Percentiles rank a stretch among this genome's conserved stretches.
Conservation (phyloP, 2,888 invertebrate genomes). For the Drosophila stalkeri region DNA sequence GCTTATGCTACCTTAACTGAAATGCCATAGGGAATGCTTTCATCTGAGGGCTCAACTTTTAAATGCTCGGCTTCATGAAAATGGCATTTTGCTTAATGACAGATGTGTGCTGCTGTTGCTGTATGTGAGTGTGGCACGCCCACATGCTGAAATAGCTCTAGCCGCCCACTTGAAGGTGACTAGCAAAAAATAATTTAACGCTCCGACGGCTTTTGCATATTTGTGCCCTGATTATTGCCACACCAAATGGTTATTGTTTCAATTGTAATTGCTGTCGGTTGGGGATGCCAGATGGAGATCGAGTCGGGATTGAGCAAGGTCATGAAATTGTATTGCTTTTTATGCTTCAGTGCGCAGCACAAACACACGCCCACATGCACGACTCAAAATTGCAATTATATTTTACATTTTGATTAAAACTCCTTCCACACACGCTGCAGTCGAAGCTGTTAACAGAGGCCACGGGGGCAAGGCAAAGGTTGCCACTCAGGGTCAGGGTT, state of each 20-base stretch:
- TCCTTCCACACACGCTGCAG: constrained; percentile 1
- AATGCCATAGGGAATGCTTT: background rate
- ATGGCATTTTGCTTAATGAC: background rate
- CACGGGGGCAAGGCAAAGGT: constrained; percentile 36
- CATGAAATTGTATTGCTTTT: constrained; percentile 57
- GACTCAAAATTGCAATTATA: constrained; percentile 35
- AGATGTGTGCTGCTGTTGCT: background rate
- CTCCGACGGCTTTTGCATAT: constrained; percentile 51
- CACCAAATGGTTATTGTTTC: constrained; percentile 19
- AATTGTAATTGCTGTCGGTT: constrained; percentile 36
- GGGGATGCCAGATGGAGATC: background rate
- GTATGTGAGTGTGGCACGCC: background rate
- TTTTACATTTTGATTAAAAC: constrained; percentile 57
- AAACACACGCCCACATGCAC: constrained; percentile 13
- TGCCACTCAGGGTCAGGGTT: background rate
- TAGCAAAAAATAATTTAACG: constrained; percentile 61
- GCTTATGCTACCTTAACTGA: background rate
- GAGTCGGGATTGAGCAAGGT: background rate
- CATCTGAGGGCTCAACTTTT: background rate
- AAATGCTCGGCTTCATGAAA: background rate
- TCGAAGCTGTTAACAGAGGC: constrained; percentile 26
- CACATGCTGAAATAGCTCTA: background rate
- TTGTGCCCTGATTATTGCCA: constrained; percentile 53
- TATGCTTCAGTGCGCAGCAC: constrained; percentile 46
- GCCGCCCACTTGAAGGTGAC: constrained; percentile 10